phyloP scores from a whole-genome alignment of 2,888 invertebrate species.

The Escarpia spicata region DNA sequence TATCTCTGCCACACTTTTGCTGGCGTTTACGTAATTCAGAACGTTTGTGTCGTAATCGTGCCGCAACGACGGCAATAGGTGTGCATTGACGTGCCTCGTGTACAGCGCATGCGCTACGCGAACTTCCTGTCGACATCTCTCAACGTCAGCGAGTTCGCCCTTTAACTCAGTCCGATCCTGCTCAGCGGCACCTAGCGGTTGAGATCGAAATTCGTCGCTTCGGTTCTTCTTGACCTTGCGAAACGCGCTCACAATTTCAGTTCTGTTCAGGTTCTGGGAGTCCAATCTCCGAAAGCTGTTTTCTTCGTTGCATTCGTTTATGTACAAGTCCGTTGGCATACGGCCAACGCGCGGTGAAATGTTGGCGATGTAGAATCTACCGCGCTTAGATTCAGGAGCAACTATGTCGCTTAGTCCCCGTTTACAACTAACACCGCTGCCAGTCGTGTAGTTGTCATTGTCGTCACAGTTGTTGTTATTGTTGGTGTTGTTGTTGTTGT shows the following conservation, averaged over 20 bases:
- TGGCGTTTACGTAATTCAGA: conserved; percentile 16
- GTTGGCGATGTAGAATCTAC: neutral
- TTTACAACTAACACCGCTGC: neutral
- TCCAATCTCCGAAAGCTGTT: neutral
- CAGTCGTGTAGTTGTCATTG: conserved; percentile 19
- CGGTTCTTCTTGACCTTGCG: conserved; percentile 19
- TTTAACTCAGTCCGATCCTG: neutral
- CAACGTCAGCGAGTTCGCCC: neutral
- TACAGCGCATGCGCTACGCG: conserved; percentile 6
- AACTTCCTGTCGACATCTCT: conserved; percentile 16
- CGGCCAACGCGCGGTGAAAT: neutral
- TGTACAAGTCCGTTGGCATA: neutral
- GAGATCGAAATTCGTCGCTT: neutral
- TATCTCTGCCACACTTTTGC: neutral
- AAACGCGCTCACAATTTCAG: conserved; percentile 13
- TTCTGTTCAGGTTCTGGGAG: neutral
- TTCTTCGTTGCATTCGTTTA: neutral
- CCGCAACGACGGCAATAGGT: neutral
- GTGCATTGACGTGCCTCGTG: neutral
- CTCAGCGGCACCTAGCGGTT: neutral
- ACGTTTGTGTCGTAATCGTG: conserved; percentile 16
- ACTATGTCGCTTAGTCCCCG: neutral
- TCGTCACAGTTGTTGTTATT: conserved; percentile 17
- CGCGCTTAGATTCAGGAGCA: neutral
- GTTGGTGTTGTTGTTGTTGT: neutral